phyloP scores from a whole-genome alignment of 2,797 vertebrate species.

The Haliaeetus albicilla region DNA sequence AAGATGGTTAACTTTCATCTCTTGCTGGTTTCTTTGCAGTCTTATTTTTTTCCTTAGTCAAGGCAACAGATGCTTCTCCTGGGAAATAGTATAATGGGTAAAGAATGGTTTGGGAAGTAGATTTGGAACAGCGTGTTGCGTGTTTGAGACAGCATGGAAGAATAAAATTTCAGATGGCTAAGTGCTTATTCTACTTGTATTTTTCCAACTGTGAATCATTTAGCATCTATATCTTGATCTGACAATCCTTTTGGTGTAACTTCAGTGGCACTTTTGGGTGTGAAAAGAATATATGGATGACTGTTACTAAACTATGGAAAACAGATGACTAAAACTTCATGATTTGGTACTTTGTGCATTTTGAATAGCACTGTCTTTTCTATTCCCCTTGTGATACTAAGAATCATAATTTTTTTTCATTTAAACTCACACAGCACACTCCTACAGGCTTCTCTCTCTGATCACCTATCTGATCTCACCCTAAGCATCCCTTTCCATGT shows the following conservation, averaged over 20 bases:
- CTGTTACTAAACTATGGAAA: background rate
- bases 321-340: background rate
- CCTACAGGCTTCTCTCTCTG: background rate
- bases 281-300: background rate
- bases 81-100: background rate
- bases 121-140: background rate
- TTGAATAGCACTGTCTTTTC: background rate
- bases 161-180: background rate
- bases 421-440: background rate
- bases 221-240: background rate
- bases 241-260: background rate
- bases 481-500: background rate
- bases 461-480: background rate
- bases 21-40: background rate
- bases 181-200: background rate
- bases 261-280: background rate
- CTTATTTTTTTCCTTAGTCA: background rate
- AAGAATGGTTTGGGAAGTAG: background rate
- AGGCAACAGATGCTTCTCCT: background rate
- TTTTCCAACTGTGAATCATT: background rate
- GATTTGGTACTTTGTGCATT: background rate
- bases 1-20: background rate
- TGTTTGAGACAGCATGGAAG: background rate
- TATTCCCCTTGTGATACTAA: background rate
- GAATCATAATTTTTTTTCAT: background rate